Evolutionary conservation across 2,113 vertebrate species (phyloP).

Genomic region (Ginglymostoma cirratum): DNA sequence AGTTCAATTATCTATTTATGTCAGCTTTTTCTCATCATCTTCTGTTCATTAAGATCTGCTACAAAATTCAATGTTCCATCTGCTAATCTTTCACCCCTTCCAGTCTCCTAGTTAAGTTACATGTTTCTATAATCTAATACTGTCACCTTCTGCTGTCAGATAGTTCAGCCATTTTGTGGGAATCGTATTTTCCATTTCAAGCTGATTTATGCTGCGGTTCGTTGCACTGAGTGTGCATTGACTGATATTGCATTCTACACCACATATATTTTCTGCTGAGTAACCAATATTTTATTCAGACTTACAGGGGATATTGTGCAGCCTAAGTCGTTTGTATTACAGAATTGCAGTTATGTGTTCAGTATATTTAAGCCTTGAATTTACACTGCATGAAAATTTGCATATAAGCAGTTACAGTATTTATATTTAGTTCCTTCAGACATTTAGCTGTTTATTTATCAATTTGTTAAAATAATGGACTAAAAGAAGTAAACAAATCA

Average conservation of each 20-base stretch:
- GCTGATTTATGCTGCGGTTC: not conserved
- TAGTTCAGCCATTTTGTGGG: constrained; percentile 5
- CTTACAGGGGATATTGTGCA: not conserved
- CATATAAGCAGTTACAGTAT: not conserved
- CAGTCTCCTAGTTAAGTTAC: not conserved
- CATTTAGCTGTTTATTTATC: not conserved
- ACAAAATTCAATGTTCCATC: not conserved
- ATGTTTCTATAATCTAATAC: not conserved
- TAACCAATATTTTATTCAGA: not conserved
- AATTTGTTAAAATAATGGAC: not conserved
- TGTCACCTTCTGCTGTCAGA: not conserved
- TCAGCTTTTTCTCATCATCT: not conserved
- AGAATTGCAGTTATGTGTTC: not conserved
- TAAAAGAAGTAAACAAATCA: not conserved
- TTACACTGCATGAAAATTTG: not conserved
- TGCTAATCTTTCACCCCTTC: not conserved
- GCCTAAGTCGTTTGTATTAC: not conserved
- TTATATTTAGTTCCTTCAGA: not conserved
- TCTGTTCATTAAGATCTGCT: not conserved
- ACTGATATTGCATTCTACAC: not conserved
- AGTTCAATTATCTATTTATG: not conserved
- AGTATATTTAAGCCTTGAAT: not conserved
- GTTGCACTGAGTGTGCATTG: not conserved
- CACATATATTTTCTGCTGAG: not conserved
- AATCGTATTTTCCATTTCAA: not conserved